A percentile compares a stretch with the other conserved stretches of the same genome.
Evolutionary conservation across 2,888 invertebrate genomes (phyloP).

Genomic region (Torymus texanus): DNA sequence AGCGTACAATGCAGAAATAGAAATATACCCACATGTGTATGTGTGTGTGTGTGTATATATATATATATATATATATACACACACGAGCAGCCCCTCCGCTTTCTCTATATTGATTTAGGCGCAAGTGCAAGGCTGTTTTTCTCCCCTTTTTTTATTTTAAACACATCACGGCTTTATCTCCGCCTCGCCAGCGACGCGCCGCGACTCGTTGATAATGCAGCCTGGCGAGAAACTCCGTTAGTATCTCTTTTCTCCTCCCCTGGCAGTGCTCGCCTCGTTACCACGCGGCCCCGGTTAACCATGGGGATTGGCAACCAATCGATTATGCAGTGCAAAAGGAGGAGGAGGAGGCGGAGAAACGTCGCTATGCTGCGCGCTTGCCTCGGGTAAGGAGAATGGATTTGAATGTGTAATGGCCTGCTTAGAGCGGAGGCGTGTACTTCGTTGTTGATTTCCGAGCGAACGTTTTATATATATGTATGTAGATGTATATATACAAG

Average conservation of each 20-base stretch:
- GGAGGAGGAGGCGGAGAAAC: neutral
- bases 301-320: slow-evolving; percentile 21
- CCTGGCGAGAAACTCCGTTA: too few species aligned
- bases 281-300: slow-evolving; percentile 13
- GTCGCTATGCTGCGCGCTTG: neutral
- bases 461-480: neutral
- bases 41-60: too few species aligned
- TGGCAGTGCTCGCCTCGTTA: neutral
- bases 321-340: slow-evolving; percentile 25
- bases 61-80: too few species aligned
- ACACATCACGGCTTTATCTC: slow-evolving; percentile 1
- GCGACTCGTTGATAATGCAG: slow-evolving; percentile 10
- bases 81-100: too few species aligned
- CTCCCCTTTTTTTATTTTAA: neutral
- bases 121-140: too few species aligned
- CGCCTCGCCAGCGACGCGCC: neutral
- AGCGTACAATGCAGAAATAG: too few species aligned
- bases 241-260: too few species aligned
- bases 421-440: neutral
- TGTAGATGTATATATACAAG: too few species aligned
- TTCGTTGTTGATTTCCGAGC: neutral
- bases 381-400: neutral
- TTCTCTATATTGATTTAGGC: too few species aligned
- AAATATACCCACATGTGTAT: too few species aligned
- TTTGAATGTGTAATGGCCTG: slow-evolving; percentile 22